Percentiles rank a stretch among this genome's conserved stretches.
phyloP scores from a whole-genome alignment of 2,797 vertebrate genomes.

The Etheostoma nigrum region DNA sequence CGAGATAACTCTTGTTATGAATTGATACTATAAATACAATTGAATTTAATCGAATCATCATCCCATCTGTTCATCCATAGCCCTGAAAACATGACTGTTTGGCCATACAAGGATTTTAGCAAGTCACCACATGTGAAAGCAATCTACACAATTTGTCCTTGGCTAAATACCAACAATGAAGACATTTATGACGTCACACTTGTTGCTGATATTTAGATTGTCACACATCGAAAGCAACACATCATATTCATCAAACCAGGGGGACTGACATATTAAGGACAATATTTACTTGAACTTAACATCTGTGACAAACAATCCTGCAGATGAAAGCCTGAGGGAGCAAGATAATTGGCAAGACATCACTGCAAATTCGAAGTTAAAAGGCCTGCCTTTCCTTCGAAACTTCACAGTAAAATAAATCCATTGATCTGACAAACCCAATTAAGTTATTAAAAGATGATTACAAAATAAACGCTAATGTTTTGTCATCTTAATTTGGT shows the following conservation, averaged over 20 bases:
- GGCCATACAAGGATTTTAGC: background rate
- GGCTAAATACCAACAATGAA: conserved; percentile 29
- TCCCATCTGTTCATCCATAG: background rate
- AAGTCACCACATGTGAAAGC: conserved; percentile 3
- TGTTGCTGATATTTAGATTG: conserved; percentile 59
- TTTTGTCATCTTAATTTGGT: conserved; percentile 56
- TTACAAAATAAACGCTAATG: conserved; percentile 52
- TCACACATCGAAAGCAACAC: conserved; percentile 65
- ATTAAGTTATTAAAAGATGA: conserved; percentile 61
- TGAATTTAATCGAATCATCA: background rate
- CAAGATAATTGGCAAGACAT: conserved; percentile 60
- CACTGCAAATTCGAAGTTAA: conserved; percentile 53
- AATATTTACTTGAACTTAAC: conserved; percentile 75
- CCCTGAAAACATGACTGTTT: conserved; percentile 1
- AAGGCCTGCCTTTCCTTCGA: conserved; percentile 56
- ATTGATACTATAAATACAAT: too few species aligned
- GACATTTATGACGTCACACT: conserved; percentile 35
- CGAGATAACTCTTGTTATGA: too few species aligned
- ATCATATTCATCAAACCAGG: conserved; percentile 60
- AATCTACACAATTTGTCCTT: conserved; percentile 10
- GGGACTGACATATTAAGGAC: conserved; percentile 63
- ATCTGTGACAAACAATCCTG: conserved; percentile 65
- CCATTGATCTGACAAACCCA: conserved; percentile 66
- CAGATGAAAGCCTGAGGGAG: conserved; percentile 68
- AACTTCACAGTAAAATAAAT: conserved; percentile 50